phyloP scores from a whole-genome alignment of 2,113 vertebrate genomes.

The Leiothrix lutea region DNA sequence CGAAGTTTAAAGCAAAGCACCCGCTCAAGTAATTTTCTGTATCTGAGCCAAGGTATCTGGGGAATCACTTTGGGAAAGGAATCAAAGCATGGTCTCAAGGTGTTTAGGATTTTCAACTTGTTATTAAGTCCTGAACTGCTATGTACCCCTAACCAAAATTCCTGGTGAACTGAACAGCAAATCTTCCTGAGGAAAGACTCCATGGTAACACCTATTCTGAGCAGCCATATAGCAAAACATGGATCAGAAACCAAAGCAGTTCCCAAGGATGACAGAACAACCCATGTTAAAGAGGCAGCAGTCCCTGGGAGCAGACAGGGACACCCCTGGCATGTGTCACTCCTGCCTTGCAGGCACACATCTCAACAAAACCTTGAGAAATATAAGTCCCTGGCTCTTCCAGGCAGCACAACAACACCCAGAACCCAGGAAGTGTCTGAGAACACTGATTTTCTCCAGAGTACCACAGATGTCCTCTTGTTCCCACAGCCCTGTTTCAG shows the following conservation, averaged over 20 bases:
- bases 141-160: not conserved
- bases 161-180: not conserved
- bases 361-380: not conserved
- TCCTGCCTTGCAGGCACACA: not conserved
- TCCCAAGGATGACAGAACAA: not conserved
- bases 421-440: not conserved
- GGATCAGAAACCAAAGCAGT: not conserved
- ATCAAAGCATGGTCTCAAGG: not conserved
- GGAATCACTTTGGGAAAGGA: not conserved
- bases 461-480: not conserved
- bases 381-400: not conserved
- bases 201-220: not conserved
- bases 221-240: not conserved
- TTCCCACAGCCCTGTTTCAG: not conserved
- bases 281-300: rapidly evolving
- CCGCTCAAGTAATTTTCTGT: not conserved
- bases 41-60: not conserved
- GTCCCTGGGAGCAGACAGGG: not conserved
- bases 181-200: not conserved
- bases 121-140: not conserved
- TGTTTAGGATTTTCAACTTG: not conserved
- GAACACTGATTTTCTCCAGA: not conserved
- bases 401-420: not conserved
- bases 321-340: not conserved
- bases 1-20: not conserved